phyloP scores from a whole-genome alignment of 2,113 vertebrate species.

The Lichenostomus cassidix region DNA sequence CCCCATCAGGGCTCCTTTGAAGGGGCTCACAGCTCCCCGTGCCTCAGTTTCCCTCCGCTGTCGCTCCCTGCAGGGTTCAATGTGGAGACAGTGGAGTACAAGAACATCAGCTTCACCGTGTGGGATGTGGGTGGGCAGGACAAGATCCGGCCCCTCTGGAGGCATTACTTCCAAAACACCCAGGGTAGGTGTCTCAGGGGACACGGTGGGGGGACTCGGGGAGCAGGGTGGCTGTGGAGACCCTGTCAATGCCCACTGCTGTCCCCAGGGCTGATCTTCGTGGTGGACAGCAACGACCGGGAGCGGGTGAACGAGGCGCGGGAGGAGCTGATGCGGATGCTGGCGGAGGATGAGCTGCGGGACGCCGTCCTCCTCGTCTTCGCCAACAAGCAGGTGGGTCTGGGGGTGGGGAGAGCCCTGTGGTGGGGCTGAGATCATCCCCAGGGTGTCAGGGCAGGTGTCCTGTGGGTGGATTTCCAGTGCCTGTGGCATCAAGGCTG shows the following conservation, averaged over 20 bases:
- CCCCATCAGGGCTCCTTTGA: background rate
- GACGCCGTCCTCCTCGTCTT: slow-evolving; percentile 95
- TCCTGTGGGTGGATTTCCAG: background rate
- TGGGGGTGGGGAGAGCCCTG: background rate
- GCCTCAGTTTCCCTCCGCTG: slow-evolving; percentile 19
- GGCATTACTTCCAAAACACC: slow-evolving; percentile 99
- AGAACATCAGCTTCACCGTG: slow-evolving; percentile 99
- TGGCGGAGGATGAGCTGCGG: slow-evolving; percentile 93
- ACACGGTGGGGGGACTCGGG: fast-evolving
- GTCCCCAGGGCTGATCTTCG: slow-evolving; percentile 90
- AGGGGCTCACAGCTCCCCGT: background rate
- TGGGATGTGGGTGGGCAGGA: slow-evolving; percentile 99
- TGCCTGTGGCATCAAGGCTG: background rate
- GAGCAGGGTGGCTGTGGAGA: fast-evolving
- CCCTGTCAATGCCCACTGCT: background rate
- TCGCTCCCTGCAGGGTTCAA: slow-evolving; percentile 85
- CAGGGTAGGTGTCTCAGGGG: slow-evolving; percentile 79
- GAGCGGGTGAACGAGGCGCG: slow-evolving; percentile 94
- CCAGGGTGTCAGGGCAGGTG: background rate
- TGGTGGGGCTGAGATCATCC: fast-evolving
- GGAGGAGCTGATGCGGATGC: slow-evolving; percentile 97
- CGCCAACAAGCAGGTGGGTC: slow-evolving; percentile 92
- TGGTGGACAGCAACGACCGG: slow-evolving; percentile 97
- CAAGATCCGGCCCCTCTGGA: slow-evolving; percentile 98
- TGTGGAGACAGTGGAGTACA: slow-evolving; percentile 98